Base-by-base conservation (phyloP, 2,113 vertebrate genomes). In the Caloenas nicobarica region DNA sequence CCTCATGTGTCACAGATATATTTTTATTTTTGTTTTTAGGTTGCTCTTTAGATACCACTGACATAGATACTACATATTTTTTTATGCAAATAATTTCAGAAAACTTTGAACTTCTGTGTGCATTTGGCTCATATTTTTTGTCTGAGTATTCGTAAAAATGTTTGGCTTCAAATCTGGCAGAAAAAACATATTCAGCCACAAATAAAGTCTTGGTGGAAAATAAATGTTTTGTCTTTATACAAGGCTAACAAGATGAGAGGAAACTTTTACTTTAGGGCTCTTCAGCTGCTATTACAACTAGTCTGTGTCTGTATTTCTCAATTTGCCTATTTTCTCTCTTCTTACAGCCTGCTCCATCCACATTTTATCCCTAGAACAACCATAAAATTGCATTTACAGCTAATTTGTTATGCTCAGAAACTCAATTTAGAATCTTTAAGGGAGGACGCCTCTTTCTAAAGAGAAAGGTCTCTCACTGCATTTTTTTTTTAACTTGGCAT, bases 311-410 rank as follows among this genome's bases (percentile, higher is more conserved):
- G 89, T 89, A 82, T 89, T 96, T 91, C 74, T 90, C 68, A 86
- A 66, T 89, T 95, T 93, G n/a, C 25, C 33, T 90, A 28, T 91
- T 93, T 96, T 92, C 3, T 94, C n/a, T 81, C 56, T 81, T 89
- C 71, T 91, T 86, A 62, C 64, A 83, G 34, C n/a, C 56, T 83
- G n/a, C 58, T 90, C 91, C 89, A 74, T 88, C 89, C 70, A 91
- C 40, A 92, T 92, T 94, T 92, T 96, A 69, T 92, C 34, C 57
- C 28, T 82, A 31, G 36, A 93, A 93, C 70, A 94, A 80, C 87
- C 66, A 4, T 96, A 89, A 96, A 94, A 93, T 95, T 96, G 60
- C 82, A 88, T 91, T 95, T 96, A 66, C 82, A 88, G 62, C 33
- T 93, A 81, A 86, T 95, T 94, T 88, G 64, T 68, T 86, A 90